These are phyloP conservation scores for Ochropacha duplaris DNA, from an alignment of 2,888 invertebrate genomes.

Conservation along the genomic window DNA sequence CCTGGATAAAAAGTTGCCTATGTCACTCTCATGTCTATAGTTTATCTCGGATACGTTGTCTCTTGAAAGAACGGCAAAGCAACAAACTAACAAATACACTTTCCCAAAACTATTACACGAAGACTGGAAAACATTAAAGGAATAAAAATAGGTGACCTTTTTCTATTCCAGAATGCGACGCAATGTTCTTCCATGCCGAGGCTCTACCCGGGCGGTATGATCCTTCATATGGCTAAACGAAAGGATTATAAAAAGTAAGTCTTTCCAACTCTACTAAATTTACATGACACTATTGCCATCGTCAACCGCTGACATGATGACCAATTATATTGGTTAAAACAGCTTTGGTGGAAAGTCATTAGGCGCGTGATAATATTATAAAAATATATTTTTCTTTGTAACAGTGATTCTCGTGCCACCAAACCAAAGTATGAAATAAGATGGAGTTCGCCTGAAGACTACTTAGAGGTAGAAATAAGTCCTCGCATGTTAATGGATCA, in stretches of 20 bases:
- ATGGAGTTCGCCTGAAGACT: neutral
- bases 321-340: too few species aligned
- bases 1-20: too few species aligned
- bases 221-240: neutral
- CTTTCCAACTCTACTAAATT: neutral
- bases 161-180: neutral
- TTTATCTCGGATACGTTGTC: too few species aligned
- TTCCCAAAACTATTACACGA: too few species aligned
- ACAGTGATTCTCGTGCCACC: neutral
- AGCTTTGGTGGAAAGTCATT: too few species aligned
- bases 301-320: too few species aligned
- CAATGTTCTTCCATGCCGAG: neutral
- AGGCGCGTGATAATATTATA: too few species aligned
- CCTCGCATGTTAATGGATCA: constrained; percentile 22
- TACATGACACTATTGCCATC: neutral
- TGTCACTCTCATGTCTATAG: too few species aligned
- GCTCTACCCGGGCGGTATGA: neutral
- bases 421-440: neutral
- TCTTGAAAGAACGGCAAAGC: too few species aligned
- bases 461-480: constrained; percentile 15
- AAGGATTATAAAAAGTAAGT: neutral
- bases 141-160: neutral
- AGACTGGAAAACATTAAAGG: too few species aligned
- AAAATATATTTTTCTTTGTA: neutral
- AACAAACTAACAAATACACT: too few species aligned